Evolutionary conservation across 2,113 vertebrate species (phyloP).

Genomic region (Dicentrarchus labrax): DNA sequence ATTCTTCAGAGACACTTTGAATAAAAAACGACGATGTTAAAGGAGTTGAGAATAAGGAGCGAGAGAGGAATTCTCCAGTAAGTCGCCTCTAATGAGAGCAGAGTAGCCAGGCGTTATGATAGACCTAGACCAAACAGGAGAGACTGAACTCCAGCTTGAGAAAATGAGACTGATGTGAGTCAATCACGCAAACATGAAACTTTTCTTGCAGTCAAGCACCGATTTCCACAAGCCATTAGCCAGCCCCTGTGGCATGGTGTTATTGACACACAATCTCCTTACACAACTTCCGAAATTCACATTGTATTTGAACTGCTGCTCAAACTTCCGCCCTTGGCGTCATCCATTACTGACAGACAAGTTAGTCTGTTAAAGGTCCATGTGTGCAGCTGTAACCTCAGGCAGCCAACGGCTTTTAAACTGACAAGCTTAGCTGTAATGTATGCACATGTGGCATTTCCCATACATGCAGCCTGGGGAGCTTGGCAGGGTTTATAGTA

Average conservation of each 20-base stretch:
- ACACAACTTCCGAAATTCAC: slow-evolving; percentile 2
- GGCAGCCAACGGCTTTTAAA: slow-evolving; percentile 46
- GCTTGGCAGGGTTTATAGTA: slow-evolving; percentile 22
- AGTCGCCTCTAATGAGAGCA: slow-evolving; percentile 29
- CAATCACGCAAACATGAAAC: background rate
- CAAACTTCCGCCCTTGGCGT: background rate
- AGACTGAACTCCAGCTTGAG: background rate
- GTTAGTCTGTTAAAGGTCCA: slow-evolving; percentile 54
- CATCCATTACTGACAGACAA: slow-evolving; percentile 8
- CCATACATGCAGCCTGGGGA: slow-evolving; percentile 55
- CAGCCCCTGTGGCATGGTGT: slow-evolving; percentile 20
- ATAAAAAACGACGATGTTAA: slow-evolving; percentile 30
- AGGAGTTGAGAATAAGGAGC: slow-evolving; percentile 27
- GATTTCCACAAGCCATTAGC: slow-evolving; percentile 31
- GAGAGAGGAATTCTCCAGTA: slow-evolving; percentile 15
- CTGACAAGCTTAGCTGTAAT: slow-evolving; percentile 41
- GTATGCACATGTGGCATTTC: slow-evolving; percentile 66
- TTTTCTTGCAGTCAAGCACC: slow-evolving; percentile 21
- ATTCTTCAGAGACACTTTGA: slow-evolving; percentile 44
- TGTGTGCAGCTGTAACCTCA: slow-evolving; percentile 36
- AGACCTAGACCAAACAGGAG: slow-evolving; percentile 7
- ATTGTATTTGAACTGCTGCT: slow-evolving; percentile 25
- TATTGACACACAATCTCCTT: background rate
- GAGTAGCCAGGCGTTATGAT: background rate
- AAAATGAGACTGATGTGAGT: slow-evolving; percentile 3